Evolutionary conservation across 2,113 vertebrate genomes (phyloP), one percentile per base, ranked within the genome.

Genomic region (Pycnonotus jocosus): DNA sequence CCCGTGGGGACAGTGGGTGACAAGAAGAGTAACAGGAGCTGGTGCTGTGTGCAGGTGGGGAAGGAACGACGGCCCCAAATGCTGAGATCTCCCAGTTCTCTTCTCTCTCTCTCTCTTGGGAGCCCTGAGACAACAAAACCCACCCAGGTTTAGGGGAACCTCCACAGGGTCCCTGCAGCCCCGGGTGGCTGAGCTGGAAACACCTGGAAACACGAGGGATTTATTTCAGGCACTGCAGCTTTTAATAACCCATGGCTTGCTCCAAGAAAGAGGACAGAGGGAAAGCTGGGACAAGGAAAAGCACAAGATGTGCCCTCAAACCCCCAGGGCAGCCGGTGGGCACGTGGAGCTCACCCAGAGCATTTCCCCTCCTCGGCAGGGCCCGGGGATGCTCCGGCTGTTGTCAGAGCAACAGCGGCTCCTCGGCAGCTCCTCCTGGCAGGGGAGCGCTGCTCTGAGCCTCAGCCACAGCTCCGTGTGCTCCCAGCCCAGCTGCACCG

Each of bases 331-430:
- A 84, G 31, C 35, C 44, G 48, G 15, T 53, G 60, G 45, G 58
- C 58, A n/a, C 58, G 10, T 1, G 37, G 61, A 79, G 31, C 24
- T 42, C 37, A 21, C 58, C 37, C 2, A 1, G 60, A 64, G 64
- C 51, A 6, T n/a, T n/a, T 7, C n/a, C 33, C 70, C 83, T 79
- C 47, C 58, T 73, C 47, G 20, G 9, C 3, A 15, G 71, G 68
- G 81, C 38, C 33, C 0, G 0, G 6, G 31, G 21, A 15, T 73
- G 72, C 84, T 83, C 71, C 0, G 6, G 83, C 72, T 91, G 88
- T 93, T 96, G 95, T 95, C 92, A 95, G n/a, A 96, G 95, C 86
- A 88, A 91, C 86, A 1, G 92, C 86, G 78, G 88, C 83, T 94
- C 76, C 48, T 93, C 68, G 22, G 65, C 64, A 62, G 64, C 58